Evolutionary conservation across 2,113 vertebrate species (phyloP).

Genomic region (Accipiter virgatus): DNA sequence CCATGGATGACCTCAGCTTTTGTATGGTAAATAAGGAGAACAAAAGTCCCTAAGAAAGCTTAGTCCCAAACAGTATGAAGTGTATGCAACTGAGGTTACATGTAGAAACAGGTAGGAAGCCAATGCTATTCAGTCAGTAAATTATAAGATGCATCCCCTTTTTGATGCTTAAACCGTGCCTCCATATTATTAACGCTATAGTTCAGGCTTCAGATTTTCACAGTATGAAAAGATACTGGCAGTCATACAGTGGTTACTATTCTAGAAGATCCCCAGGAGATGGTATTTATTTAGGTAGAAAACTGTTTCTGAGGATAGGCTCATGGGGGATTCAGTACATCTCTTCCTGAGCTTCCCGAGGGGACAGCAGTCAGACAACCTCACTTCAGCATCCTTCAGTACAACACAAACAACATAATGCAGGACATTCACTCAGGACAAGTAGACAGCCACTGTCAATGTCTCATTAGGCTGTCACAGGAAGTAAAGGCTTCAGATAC

Average conservation of each 20-base stretch:
- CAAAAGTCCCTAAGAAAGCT: neutral
- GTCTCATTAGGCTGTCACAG: neutral
- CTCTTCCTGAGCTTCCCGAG: neutral
- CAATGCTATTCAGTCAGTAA: neutral
- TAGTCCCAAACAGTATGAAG: neutral
- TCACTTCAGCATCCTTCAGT: slow-evolving; percentile 6
- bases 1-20: neutral
- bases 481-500: neutral
- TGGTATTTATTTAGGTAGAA: neutral
- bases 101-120: neutral
- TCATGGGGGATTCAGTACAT: neutral
- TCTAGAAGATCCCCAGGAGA: neutral
- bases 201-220: neutral
- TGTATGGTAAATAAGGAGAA: neutral
- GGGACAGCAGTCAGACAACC: slow-evolving; percentile 39
- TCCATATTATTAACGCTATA: neutral
- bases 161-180: neutral
- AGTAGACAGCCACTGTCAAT: neutral
- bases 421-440: slow-evolving; percentile 17
- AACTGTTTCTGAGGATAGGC: neutral
- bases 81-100: neutral
- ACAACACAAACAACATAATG: slow-evolving; percentile 45
- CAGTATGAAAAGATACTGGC: neutral
- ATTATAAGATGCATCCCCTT: neutral
- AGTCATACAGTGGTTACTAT: neutral